Evolutionary conservation across 1,140 invertebrate species (phyloP).

Genomic region (Lordiphosa mommai): DNA sequence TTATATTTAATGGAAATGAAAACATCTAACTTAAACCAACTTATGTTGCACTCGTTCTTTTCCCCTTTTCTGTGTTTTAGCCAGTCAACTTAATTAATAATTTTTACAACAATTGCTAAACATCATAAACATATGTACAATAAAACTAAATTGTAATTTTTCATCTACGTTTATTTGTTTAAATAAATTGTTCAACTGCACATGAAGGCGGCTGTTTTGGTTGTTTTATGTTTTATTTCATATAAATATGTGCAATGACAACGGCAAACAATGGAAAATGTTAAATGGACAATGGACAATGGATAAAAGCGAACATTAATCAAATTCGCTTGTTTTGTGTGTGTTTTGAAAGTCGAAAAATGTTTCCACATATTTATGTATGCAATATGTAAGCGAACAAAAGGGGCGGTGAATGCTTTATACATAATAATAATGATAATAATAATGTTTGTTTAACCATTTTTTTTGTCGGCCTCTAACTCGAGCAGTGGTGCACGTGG

Average conservation of each 20-base stretch:
- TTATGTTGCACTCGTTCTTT: constrained; percentile 31
- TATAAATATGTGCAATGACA: constrained; percentile 53
- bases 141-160: constrained; percentile 15
- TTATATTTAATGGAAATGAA: constrained; percentile 7
- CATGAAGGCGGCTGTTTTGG: constrained; percentile 22
- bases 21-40: not conserved
- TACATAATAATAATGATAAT: too few species aligned
- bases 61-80: not conserved
- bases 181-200: constrained; percentile 1
- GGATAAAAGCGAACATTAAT: constrained; percentile 57
- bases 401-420: not conserved
- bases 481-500: too few species aligned
- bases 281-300: constrained; percentile 31
- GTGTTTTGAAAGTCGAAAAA: constrained; percentile 22
- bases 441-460: too few species aligned
- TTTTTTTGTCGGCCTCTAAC: too few species aligned
- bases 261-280: constrained; percentile 46
- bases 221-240: constrained; percentile 45
- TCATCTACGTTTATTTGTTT: constrained; percentile 4
- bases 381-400: not conserved
- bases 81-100: not conserved
- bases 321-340: constrained; percentile 36
- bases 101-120: too few species aligned
- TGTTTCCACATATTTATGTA: constrained; percentile 34
- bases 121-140: constrained; percentile 11